These are phyloP conservation scores for Mythimna impura DNA, from an alignment of 2,888 invertebrate genomes.

Conservation along the genomic window DNA sequence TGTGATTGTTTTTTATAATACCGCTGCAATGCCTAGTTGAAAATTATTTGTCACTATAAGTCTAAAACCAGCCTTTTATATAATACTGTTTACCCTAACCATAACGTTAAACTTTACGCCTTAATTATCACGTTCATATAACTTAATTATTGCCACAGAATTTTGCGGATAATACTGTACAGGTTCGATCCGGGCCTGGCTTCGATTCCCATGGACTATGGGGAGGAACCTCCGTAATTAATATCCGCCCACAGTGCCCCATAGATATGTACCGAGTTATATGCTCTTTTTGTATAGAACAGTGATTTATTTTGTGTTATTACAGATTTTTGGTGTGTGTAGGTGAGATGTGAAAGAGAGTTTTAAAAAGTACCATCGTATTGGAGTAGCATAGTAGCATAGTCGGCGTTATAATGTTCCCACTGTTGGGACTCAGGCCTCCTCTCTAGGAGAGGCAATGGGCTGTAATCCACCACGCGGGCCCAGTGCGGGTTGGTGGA, in stretches of 20 bases:
- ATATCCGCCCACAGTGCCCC: conserved; percentile 79
- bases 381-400: too few relatives aligned
- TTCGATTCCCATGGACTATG: conserved; percentile 74
- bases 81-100: conserved; percentile 12
- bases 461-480: too few relatives aligned
- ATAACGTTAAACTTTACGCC: conserved; percentile 33
- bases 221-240: conserved; percentile 81
- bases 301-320: conserved; percentile 57
- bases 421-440: too few relatives aligned
- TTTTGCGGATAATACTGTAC: conserved; percentile 61
- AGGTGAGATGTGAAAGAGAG: not conserved
- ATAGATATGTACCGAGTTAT: conserved; percentile 57
- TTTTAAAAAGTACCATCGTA: too few relatives aligned
- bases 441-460: too few relatives aligned
- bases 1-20: too few relatives aligned
- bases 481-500: too few relatives aligned
- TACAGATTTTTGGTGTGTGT: conserved; percentile 35
- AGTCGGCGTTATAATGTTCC: too few relatives aligned
- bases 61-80: not conserved
- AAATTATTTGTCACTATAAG: not conserved
- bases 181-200: conserved; percentile 49
- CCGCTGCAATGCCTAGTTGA: too few relatives aligned
- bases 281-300: conserved; percentile 49
- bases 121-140: conserved; percentile 60
- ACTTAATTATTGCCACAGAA: conserved; percentile 60